These are phyloP conservation scores for Hydropotes inermis DNA, from an alignment of 2,113 vertebrate species.

Conservation along the genomic window DNA sequence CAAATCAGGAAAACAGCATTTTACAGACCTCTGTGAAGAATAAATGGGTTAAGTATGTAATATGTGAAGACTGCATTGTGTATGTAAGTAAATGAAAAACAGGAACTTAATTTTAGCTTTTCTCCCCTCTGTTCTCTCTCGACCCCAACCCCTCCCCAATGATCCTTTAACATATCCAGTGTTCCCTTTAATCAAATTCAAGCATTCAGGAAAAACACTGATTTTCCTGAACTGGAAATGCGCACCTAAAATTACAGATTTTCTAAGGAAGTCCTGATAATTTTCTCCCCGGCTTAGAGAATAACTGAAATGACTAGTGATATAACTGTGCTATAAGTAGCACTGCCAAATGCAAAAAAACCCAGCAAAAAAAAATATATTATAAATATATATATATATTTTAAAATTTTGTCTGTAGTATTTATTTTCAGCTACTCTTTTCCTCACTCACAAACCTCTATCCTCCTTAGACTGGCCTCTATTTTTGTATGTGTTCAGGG, in stretches of 20 bases:
- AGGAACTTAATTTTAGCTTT: neutral
- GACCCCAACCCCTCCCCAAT: neutral
- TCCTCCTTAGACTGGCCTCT: neutral
- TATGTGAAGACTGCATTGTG: neutral
- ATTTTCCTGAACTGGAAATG: neutral
- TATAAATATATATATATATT: neutral
- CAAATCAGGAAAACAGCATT: neutral
- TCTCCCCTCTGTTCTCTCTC: neutral
- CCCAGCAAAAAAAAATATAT: neutral
- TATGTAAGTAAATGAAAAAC: neutral
- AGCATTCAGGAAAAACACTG: neutral
- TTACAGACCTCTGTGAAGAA: neutral
- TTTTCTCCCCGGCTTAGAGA: neutral
- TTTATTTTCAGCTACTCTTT: neutral
- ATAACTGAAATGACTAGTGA: neutral
- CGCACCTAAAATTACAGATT: neutral
- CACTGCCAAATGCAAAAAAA: neutral
- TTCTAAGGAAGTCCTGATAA: neutral
- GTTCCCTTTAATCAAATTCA: slow-evolving; percentile 18
- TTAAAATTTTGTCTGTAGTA: neutral
- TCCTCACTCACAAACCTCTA: neutral
- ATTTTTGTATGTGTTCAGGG: neutral
- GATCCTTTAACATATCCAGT: neutral
- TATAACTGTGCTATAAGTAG: neutral
- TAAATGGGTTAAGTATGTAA: neutral